These are phyloP conservation scores for Aurelia coerulea DNA, from an alignment of 30 jellyfish, hydroid and myxozoan genomes.

Conservation along the genomic window DNA sequence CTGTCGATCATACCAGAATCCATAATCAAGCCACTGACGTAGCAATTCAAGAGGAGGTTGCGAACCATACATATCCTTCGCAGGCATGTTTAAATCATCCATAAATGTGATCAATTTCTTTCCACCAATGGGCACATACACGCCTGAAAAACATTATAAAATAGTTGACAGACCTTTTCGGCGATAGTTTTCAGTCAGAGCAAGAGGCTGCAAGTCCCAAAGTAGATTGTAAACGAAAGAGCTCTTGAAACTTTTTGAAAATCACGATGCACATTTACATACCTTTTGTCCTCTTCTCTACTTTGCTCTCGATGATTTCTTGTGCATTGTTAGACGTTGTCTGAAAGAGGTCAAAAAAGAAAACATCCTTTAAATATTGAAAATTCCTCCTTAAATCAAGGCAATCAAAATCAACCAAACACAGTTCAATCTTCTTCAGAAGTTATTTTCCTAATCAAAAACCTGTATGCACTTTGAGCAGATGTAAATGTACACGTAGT, in stretches of 20 bases:
- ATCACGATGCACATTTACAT: background rate
- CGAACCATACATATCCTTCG: conserved; percentile 93
- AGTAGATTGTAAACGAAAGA: too few species aligned
- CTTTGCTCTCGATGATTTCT: conserved; percentile 92
- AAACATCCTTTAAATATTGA: background rate
- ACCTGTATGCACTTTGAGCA: too few species aligned
- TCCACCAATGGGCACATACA: conserved; percentile 95
- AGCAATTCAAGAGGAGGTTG: conserved; percentile 95
- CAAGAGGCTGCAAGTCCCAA: too few species aligned
- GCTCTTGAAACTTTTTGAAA: background rate
- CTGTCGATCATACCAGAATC: conserved; percentile 97
- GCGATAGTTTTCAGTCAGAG: too few species aligned
- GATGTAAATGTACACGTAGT: too few species aligned
- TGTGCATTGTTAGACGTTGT: conserved; percentile 93
- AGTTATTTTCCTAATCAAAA: too few species aligned
- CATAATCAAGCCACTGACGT: conserved; percentile 97
- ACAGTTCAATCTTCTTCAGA: too few species aligned
- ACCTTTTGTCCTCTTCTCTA: conserved; percentile 98
- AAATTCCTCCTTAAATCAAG: too few species aligned
- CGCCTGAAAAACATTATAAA: conserved; percentile 48
- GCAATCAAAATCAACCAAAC: too few species aligned
- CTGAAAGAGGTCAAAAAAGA: conserved; percentile 10
- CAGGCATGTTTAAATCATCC: conserved; percentile 98
- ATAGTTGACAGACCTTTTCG: too few species aligned
- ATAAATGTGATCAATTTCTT: conserved; percentile 85